A percentile compares a stretch with the other conserved stretches of the same genome.
Evolutionary conservation across 2,113 vertebrate species (phyloP).

Genomic region (Ellobius talpinus): DNA sequence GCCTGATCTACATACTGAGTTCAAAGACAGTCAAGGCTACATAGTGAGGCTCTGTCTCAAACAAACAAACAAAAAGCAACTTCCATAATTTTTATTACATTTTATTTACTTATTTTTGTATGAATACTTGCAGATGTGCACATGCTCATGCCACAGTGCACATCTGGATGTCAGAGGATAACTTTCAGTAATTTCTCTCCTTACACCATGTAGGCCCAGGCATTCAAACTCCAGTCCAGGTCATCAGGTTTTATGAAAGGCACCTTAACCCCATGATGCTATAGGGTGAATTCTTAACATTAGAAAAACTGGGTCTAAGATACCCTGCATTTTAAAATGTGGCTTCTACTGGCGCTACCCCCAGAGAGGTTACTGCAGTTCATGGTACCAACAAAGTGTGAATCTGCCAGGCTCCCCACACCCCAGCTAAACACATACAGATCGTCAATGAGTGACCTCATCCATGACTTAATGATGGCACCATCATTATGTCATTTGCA

Average conservation of each 20-base stretch:
- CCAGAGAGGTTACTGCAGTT: neutral
- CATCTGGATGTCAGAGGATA: neutral
- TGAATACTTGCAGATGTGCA: neutral
- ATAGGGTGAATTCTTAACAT: neutral
- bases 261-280: neutral
- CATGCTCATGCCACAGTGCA: neutral
- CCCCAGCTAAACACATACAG: neutral
- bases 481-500: conserved; percentile 19
- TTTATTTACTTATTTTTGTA: neutral
- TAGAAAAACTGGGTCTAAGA: neutral
- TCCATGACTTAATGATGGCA: neutral
- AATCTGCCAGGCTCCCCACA: neutral
- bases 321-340: neutral
- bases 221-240: neutral
- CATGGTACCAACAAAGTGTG: neutral
- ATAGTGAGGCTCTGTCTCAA: neutral
- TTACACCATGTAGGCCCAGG: neutral
- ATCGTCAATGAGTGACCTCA: neutral
- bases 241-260: neutral
- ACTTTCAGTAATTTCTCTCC: neutral
- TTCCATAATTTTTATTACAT: neutral
- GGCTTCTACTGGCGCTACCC: neutral
- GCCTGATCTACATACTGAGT: neutral
- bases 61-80: neutral
- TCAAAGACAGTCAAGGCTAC: neutral